Evolutionary conservation across 30 jellyfish, hydroid and myxozoan species (phyloP).

Genomic region (Haliclystus octoradiatus): DNA sequence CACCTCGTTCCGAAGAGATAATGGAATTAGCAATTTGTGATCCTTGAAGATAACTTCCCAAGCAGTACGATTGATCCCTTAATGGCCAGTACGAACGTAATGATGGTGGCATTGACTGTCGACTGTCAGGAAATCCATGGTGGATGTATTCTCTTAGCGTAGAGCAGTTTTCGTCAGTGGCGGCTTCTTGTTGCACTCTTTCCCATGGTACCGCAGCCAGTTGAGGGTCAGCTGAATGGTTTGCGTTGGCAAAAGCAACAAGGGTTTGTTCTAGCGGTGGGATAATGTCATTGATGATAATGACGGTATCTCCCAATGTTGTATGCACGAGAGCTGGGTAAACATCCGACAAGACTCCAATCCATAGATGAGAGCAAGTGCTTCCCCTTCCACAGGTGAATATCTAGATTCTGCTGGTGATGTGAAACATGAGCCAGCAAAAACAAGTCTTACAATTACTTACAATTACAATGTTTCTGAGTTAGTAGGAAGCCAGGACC

Average conservation of each 20-base stretch:
- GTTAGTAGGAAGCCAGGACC: background rate
- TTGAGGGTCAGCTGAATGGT: background rate
- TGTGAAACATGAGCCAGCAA: slow-evolving; percentile 3
- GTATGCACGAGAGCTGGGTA: background rate
- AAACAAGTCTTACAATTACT: background rate
- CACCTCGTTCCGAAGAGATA: background rate
- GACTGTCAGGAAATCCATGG: background rate
- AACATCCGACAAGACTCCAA: slow-evolving; percentile 8
- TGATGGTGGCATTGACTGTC: background rate
- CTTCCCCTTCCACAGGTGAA: slow-evolving; percentile 17
- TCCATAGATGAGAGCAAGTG: slow-evolving; percentile 1
- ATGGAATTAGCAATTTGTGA: background rate
- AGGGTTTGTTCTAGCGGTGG: background rate
- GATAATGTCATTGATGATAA: too few relatives aligned
- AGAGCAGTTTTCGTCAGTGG: background rate
- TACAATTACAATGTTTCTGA: background rate
- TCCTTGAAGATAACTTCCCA: background rate
- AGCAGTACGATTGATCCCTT: background rate
- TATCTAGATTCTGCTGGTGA: slow-evolving; percentile 4
- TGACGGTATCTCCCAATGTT: too few relatives aligned
- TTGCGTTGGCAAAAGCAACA: background rate
- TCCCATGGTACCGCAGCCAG: background rate
- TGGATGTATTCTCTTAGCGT: background rate
- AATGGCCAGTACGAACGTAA: background rate
- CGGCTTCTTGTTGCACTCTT: background rate